Conservation (phyloP, 2,797 vertebrate species). For the Leptatherina wallacei region DNA sequence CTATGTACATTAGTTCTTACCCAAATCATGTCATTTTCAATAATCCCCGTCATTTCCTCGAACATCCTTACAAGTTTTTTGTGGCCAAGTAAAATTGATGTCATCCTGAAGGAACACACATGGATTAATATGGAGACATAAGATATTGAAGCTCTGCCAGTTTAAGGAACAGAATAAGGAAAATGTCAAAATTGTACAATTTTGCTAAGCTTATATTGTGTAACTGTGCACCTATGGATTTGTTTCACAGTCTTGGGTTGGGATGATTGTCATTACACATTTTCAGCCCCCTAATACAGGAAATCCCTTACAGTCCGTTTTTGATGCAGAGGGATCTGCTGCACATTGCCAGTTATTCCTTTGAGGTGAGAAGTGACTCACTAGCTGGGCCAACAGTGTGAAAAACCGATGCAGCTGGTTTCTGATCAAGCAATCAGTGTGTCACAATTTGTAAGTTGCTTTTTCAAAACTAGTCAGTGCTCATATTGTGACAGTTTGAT, state of each 20-base stretch:
- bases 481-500: background rate
- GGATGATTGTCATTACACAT: background rate
- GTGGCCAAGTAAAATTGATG: background rate
- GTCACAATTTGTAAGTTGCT: background rate
- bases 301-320: background rate
- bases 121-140: background rate
- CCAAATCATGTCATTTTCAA: no score
- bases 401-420: background rate
- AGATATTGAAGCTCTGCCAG: background rate
- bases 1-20: no score
- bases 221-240: background rate
- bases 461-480: background rate
- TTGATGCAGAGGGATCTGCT: background rate
- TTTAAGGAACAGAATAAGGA: background rate
- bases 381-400: background rate
- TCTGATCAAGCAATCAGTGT: background rate
- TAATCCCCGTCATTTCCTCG: no score
- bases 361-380: background rate
- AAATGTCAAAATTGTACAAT: background rate
- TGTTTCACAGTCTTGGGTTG: background rate
- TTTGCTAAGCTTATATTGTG: background rate
- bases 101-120: background rate
- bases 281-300: background rate
- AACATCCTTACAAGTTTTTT: background rate
- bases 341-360: background rate